Percentiles rank a stretch among this genome's conserved stretches.
phyloP scores from a whole-genome alignment of 1,140 invertebrate species.

The Hetaerina americana region DNA sequence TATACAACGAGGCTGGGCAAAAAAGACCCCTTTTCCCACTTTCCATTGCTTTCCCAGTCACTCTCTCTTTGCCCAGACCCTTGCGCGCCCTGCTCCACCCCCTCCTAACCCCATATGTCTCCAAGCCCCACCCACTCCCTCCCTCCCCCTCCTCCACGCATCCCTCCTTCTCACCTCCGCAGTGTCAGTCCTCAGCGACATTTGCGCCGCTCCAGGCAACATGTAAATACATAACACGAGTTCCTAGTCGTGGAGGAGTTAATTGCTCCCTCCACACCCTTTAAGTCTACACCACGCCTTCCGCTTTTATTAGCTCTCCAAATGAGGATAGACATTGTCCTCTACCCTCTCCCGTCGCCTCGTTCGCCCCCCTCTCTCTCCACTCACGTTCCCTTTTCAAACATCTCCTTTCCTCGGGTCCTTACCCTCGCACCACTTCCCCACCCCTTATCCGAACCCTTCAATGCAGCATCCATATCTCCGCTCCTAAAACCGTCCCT shows the following conservation, averaged over 20 bases:
- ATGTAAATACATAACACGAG: neutral
- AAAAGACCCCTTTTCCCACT: neutral
- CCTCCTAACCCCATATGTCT: neutral
- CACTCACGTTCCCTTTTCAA: neutral
- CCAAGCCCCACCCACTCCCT: neutral
- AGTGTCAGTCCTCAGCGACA: neutral
- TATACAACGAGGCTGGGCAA: neutral
- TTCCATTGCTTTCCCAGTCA: neutral
- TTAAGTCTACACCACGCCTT: neutral
- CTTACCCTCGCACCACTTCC: no score
- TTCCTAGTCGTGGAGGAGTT: neutral
- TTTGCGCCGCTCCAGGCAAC: neutral
- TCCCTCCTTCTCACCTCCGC: neutral
- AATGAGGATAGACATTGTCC: neutral
- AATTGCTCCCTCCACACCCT: neutral
- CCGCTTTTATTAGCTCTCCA: neutral
- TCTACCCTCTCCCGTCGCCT: neutral
- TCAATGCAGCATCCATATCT: no score
- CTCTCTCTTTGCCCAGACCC: neutral
- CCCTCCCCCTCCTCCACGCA: neutral
- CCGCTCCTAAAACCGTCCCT: neutral
- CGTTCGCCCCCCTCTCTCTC: neutral
- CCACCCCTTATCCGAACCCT: no score
- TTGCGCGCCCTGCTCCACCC: neutral
- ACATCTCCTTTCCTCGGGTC: no score